phyloP scores from a whole-genome alignment of 2,888 invertebrate genomes.

The Bugula neritina region DNA sequence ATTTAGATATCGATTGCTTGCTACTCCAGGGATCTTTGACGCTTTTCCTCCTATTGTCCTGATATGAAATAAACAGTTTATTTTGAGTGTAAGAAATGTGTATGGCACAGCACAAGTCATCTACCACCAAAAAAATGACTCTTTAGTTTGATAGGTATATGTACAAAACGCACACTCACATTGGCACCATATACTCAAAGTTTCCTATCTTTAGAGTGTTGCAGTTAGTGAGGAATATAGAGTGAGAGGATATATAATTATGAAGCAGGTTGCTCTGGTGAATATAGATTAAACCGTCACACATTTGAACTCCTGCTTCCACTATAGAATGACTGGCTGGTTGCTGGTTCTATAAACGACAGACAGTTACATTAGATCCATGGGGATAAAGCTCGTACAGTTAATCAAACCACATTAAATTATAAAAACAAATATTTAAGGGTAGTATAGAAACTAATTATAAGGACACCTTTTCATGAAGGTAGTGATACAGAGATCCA shows the following conservation, averaged over 20 bases:
- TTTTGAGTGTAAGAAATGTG: too few species aligned
- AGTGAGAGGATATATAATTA: conserved; percentile 54
- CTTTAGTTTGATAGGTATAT: too few species aligned
- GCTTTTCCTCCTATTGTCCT: conserved; percentile 21
- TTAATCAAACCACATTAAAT: too few species aligned
- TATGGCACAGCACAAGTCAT: too few species aligned
- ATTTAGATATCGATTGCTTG: conserved; percentile 32
- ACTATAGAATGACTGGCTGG: conserved; percentile 2
- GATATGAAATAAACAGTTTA: neutral
- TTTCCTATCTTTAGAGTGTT: conserved; percentile 53
- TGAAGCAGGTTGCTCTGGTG: conserved; percentile 54
- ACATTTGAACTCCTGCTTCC: conserved; percentile 41
- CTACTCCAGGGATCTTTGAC: conserved; percentile 10
- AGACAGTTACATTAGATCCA: too few species aligned
- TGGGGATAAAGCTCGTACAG: too few species aligned
- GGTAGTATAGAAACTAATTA: too few species aligned
- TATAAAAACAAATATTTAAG: too few species aligned
- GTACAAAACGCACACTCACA: too few species aligned
- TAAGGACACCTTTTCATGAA: conserved; percentile 46
- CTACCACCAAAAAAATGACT: too few species aligned
- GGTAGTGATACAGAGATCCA: conserved; percentile 52
- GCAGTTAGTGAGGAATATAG: conserved; percentile 50
- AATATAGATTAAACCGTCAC: conserved; percentile 53
- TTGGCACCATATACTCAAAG: conserved; percentile 53
- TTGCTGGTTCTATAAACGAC: conserved; percentile 23